Evolutionary conservation across 2,797 vertebrate genomes (phyloP).

Genomic region (Platalea minor): DNA sequence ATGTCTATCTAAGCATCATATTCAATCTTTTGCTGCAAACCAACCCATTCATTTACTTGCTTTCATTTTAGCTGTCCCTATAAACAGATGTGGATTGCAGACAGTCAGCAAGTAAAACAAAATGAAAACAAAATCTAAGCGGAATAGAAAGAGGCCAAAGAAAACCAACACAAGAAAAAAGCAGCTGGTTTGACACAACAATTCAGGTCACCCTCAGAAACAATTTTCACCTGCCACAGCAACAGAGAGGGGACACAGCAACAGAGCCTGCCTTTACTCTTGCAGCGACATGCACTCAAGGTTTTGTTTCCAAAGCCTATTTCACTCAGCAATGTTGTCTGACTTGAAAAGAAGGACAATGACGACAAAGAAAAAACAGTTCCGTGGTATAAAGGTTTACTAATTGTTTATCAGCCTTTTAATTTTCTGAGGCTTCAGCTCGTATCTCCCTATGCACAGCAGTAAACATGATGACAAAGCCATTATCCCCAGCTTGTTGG

Average conservation of each 20-base stretch:
- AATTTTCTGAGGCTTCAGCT: neutral
- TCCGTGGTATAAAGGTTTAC: neutral
- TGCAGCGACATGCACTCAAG: fast-evolving
- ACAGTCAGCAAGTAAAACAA: neutral
- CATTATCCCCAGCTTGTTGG: neutral
- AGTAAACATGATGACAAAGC: neutral
- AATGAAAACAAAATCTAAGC: neutral
- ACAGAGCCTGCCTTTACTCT: neutral
- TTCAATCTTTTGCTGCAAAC: neutral
- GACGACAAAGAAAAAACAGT: neutral
- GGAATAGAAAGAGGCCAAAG: neutral
- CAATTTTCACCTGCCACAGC: neutral
- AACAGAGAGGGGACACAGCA: neutral
- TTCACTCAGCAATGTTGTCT: neutral
- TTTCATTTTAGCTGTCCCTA: neutral
- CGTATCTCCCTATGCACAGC: neutral
- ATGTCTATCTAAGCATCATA: neutral
- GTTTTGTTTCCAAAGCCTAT: neutral
- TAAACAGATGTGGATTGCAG: neutral
- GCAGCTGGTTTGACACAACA: neutral
- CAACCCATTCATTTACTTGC: neutral
- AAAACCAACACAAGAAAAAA: neutral
- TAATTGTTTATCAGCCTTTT: neutral
- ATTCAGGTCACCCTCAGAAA: neutral
- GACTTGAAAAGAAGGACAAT: neutral